phyloP scores from a whole-genome alignment of 2,888 invertebrate species.

The Acanthosepion pharaonis region DNA sequence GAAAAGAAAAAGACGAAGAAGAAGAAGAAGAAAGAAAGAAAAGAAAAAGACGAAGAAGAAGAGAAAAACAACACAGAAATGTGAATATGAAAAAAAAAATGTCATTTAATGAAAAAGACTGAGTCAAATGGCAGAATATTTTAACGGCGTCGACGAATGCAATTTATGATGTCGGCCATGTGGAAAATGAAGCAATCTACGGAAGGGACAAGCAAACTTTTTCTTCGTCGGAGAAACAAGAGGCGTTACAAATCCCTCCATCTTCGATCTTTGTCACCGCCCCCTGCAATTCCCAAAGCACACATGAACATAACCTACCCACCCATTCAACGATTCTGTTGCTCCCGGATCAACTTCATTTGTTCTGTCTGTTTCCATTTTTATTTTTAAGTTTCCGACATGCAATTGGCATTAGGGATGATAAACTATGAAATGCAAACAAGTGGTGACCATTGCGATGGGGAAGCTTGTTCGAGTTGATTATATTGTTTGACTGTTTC shows the following conservation, averaged over 20 bases:
- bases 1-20: too few species aligned
- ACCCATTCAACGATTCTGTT: background rate
- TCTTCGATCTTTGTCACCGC: background rate
- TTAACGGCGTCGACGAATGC: background rate
- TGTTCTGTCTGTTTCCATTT: background rate
- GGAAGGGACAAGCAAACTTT: background rate
- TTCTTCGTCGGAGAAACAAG: background rate
- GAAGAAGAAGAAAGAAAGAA: too few species aligned
- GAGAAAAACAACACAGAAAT: too few species aligned
- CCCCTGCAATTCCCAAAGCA: background rate
- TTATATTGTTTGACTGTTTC: background rate
- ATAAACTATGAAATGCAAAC: background rate
- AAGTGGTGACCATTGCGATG: background rate
- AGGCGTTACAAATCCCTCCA: background rate
- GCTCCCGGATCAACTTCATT: background rate
- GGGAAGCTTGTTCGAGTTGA: background rate
- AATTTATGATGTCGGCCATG: background rate
- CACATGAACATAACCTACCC: background rate
- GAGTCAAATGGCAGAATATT: background rate
- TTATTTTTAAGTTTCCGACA: background rate
- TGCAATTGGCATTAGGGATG: background rate
- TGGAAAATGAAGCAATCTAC: constrained; percentile 33
- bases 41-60: too few species aligned
- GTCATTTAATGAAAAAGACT: background rate
- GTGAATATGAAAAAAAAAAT: too few species aligned